Percentiles rank a stretch among this genome's conserved stretches.
Conservation (phyloP, 2,113 vertebrate species). For the Anarrhichthys ocellatus region DNA sequence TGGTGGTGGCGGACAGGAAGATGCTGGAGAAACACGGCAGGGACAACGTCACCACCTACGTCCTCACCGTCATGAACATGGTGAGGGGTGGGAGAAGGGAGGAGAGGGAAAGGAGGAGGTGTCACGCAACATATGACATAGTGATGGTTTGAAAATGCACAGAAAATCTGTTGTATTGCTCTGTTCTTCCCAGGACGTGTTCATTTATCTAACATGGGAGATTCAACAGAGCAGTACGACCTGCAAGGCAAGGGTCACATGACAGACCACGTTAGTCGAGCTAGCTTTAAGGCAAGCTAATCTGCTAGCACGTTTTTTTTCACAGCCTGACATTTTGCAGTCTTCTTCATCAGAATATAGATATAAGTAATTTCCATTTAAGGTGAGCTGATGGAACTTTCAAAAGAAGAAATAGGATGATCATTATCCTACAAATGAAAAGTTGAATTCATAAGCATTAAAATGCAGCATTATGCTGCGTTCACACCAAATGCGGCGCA, state of each 20-base stretch:
- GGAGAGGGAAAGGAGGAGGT: slow-evolving; percentile 4
- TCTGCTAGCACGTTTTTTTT: not conserved
- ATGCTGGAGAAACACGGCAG: slow-evolving; percentile 97
- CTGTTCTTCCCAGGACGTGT: not conserved
- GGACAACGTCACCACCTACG: slow-evolving; percentile 94
- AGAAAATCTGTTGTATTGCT: not conserved
- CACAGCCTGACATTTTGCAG: not conserved
- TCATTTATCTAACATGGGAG: not conserved
- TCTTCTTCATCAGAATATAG: not conserved
- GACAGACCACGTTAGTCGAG: no score
- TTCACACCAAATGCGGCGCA: no score
- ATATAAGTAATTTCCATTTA: no score
- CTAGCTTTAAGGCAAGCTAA: not conserved
- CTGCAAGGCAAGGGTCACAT: not conserved
- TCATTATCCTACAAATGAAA: not conserved
- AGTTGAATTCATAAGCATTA: not conserved
- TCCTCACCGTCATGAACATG: slow-evolving; percentile 99
- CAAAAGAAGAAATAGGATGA: not conserved
- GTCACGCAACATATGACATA: not conserved
- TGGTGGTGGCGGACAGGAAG: slow-evolving; percentile 97
- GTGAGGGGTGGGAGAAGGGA: slow-evolving; percentile 75
- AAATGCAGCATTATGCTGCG: no score
- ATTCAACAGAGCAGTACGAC: not conserved
- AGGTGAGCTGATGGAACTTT: not conserved
- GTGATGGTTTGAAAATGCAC: not conserved